Base-by-base conservation (phyloP, 2,888 invertebrate species). In the Timema podura region DNA sequence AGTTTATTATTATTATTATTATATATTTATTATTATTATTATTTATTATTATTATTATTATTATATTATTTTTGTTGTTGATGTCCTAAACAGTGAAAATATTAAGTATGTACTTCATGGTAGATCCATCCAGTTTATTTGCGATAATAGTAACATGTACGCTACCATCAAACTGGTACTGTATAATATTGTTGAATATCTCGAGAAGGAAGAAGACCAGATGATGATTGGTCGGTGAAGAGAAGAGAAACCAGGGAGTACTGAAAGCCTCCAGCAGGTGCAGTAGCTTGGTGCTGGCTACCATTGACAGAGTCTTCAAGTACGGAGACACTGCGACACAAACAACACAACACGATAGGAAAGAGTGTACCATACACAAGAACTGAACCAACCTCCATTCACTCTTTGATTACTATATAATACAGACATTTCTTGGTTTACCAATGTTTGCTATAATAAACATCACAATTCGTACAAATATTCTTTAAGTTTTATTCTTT, bases 161-260 rank as follows among this genome's bases (percentile, higher is more conserved):
- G 30, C 30, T 30, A 61, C 96, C 97, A 82, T 98, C 97, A 82
- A 98, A 98, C 83, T 98, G 98, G 80, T 98, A 98, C 85, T 99
- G 99, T 76, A 99, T 99, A 76, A 99, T 98, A 81, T 99, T 99
- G 83, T 99, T 99, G 83, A 99, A 99, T 80, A 98, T 97, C 86
- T 99, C 99, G 68, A 99, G 86, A 66, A 99, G 84, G 83, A 99
- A 98, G 85, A 99, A 99, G 10, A 99, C 96, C 74, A 99, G 87
- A 81, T 99, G 98, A 82, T 99, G 98, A 81, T 99, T 98, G 54
- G 95, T 94, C 1, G 97, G 92, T 64, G 94, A 92, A 6, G 97
- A 95, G 81, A 97, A 96, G 76, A 99, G 86, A 85, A 99, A 99
- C 98, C 99, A 99, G 0, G 98, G 98, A 0, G 98, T 98, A 81